Evolutionary conservation across 2,797 vertebrate genomes (phyloP), one percentile per base, ranked within the genome.

Genomic region (Sebastes paucispinis): DNA sequence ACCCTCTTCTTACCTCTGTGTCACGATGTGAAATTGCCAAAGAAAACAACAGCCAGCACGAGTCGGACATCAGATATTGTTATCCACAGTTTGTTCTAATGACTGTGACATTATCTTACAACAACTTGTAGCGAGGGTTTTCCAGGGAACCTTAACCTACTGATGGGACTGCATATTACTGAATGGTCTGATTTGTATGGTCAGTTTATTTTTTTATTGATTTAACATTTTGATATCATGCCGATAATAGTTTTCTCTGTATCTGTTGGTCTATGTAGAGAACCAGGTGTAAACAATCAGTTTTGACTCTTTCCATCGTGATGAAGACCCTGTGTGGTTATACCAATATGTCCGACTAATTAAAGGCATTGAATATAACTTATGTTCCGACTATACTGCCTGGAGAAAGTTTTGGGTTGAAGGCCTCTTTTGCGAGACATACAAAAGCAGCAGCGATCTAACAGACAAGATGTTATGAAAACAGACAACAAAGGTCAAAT

Each of bases 1-100:
- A 81, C 39, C 64, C 72, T 88, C 79, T 66, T 75, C 73, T 67
- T 77, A 57, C 67, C n/a, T 68, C 75, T 77, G 73, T 80, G 79
- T 82, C 78, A 81, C 63, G 71, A 79, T 65, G 58, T 70, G 64
- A 89, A 81, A 81, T 55, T 68, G 60, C 36, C 24, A 63, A 77
- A 71, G 69, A 77, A 66, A 81, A 73, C 71, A 67, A 65, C 22
- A 85, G 50, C 52, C n/a, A 10, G 16, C 75, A 55, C 4, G 3
- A 81, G 60, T 67, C 69, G 55, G 76, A 73, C 52, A 22, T 80
- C 72, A 43, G 22, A 64, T 60, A 63, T 60, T 39, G 50, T 22
- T 29, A 65, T 79, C 68, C 67, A 63, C 60, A 50, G 59, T 50
- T 22, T 25, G 8, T 64, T 82, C 13, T 34, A 32, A 68, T 12